A percentile compares a stretch with the other conserved stretches of the same genome.
Conservation (phyloP, 2,113 vertebrate genomes). For the Grammomys surdaster region DNA sequence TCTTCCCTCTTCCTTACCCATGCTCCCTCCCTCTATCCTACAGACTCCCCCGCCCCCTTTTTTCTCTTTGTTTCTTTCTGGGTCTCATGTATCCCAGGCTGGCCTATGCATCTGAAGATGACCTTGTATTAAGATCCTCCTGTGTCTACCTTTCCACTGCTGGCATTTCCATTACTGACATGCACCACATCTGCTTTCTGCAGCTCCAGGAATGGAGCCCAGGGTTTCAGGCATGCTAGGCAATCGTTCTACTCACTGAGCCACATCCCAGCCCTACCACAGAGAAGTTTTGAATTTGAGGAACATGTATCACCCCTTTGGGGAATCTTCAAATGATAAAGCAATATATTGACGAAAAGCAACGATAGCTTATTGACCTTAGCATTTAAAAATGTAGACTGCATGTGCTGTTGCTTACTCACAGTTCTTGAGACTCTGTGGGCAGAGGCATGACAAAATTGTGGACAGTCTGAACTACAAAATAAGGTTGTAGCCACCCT, state of each 20-base stretch:
- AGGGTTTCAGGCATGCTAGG: background rate
- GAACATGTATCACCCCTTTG: background rate
- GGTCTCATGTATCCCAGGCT: no score
- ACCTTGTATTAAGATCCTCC: background rate
- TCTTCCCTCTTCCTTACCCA: no score
- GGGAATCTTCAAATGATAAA: background rate
- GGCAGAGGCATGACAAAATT: background rate
- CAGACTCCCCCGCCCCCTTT: fast-evolving
- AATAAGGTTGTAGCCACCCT: background rate
- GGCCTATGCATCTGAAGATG: background rate
- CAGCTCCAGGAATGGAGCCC: background rate
- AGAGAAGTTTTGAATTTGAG: background rate
- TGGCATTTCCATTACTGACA: background rate
- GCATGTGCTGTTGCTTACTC: background rate
- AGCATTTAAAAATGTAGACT: background rate
- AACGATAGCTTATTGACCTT: background rate
- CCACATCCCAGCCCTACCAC: no score
- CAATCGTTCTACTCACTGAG: background rate
- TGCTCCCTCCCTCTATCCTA: no score
- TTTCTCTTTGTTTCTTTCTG: background rate
- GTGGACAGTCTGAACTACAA: background rate
- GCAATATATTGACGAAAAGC: background rate
- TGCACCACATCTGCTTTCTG: background rate
- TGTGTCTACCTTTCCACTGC: background rate
- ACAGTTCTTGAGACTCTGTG: background rate